Base-by-base conservation (phyloP, 2,113 vertebrate species). In the Halcyon senegalensis region DNA sequence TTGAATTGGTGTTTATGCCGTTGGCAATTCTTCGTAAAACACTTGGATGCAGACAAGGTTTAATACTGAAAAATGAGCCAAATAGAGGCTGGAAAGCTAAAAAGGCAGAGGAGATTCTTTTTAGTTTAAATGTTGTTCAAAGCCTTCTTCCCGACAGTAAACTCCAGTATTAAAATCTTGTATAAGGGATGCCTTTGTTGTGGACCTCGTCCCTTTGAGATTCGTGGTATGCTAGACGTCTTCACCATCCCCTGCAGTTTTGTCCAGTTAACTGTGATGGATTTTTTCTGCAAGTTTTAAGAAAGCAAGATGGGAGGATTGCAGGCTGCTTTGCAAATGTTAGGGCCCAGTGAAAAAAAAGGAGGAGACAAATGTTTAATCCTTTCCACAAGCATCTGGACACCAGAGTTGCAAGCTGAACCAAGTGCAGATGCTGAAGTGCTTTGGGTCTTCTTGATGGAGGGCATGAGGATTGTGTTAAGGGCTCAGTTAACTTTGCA, bases 381-480 rank as follows among this genome's bases (percentile, higher is more conserved):
- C 66, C 48, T 92, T 92, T 76, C 30, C 33, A 15, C n/a, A 31
- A 75, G 62, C 87, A 79, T 96, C 89, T 94, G 87, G 89, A 51
- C 60, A 37, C 76, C 89, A 92, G 87, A 81, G 73, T 48, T 95
- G 35, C 31, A 59, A 68, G 81, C 73, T 81, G 69, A 87, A 63
- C n/a, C 55, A 56, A 59, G 31, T 44, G 56, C 37, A 80, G 43
- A 51, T 89, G 60, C 58, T 81, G 1, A 55, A 59, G 16, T 44
- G 56, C 60, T 82, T 86, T 68, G 33, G 46, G 56, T 21, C 35
- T 35, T 74, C 43, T 10, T 81, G 39, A 20, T 31, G 50, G 63
- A 77, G 41, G 16, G 33, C 41, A 35, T 13, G 46, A 84, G 64
- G 56, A 33, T 35, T 27, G 23, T 75, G 53, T 77, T 63, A 53